Evolutionary conservation across 2,888 invertebrate genomes (phyloP).

Genomic region (Rhaphigaster nebulosa): DNA sequence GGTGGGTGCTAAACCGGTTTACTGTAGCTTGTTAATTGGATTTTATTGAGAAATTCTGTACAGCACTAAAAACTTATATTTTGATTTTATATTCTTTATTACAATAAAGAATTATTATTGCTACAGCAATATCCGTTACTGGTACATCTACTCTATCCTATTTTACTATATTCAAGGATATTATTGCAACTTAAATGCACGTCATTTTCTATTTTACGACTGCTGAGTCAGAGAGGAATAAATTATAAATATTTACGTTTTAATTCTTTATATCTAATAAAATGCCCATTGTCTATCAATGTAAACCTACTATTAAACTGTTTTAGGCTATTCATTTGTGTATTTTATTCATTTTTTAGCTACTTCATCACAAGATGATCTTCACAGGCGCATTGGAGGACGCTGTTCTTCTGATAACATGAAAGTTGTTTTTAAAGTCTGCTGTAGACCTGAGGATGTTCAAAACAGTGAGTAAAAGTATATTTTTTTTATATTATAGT

Average conservation of each 20-base stretch:
- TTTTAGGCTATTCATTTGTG: background rate
- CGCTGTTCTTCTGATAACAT: conserved; percentile 93
- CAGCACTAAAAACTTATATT: too few species aligned
- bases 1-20: too few species aligned
- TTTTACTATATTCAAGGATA: background rate
- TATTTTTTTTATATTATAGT: background rate
- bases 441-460: conserved; percentile 81
- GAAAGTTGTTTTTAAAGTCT: conserved; percentile 96
- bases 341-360: conserved; percentile 71
- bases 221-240: background rate
- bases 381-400: conserved; percentile 92
- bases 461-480: conserved; percentile 67
- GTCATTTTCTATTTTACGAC: background rate
- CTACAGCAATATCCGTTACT: too few species aligned
- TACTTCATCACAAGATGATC: conserved; percentile 91
- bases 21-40: too few species aligned
- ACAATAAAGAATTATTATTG: too few species aligned
- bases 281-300: too few species aligned
- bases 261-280: too few species aligned
- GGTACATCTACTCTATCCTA: too few species aligned
- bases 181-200: background rate
- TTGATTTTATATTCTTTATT: too few species aligned
- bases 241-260: background rate
- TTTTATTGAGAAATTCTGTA: too few species aligned
- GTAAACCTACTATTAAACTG: background rate